Evolutionary conservation across 2,113 vertebrate species (phyloP).

Genomic region (Scalopus aquaticus): DNA sequence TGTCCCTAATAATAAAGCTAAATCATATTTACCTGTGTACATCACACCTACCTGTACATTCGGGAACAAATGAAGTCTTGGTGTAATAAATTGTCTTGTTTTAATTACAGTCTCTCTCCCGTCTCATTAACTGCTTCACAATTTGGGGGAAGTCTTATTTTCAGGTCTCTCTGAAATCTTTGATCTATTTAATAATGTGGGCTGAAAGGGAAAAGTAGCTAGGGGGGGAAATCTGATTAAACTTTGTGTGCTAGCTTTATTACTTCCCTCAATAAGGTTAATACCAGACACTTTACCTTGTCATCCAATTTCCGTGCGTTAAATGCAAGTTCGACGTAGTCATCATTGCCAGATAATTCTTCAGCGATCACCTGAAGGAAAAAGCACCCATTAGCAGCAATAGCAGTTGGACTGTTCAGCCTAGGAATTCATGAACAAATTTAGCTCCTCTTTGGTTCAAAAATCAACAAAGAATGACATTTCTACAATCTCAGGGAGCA

Average conservation of each 20-base stretch:
- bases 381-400: conserved; percentile 53
- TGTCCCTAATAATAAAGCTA: not conserved
- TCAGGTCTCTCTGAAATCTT: conserved; percentile 75
- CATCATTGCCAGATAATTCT: conserved; percentile 96
- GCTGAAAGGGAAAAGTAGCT: conserved; percentile 73
- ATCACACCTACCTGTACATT: conserved; percentile 71
- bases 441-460: not conserved
- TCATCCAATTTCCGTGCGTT: conserved; percentile 98
- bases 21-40: conserved; percentile 73
- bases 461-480: not conserved
- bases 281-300: conserved; percentile 90
- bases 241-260: conserved; percentile 72
- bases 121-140: conserved; percentile 75
- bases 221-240: conserved; percentile 78
- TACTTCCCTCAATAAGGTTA: conserved; percentile 74
- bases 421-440: not conserved
- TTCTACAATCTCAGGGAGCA: not conserved
- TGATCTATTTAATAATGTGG: conserved; percentile 79
- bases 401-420: not conserved
- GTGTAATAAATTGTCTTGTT: conserved; percentile 75
- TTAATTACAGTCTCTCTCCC: conserved; percentile 78
- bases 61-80: conserved; percentile 77
- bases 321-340: conserved; percentile 98
- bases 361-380: conserved; percentile 93
- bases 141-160: conserved; percentile 69